Evolutionary conservation across 2,113 vertebrate species (phyloP).

Genomic region (Tragelaphus buxtoni): DNA sequence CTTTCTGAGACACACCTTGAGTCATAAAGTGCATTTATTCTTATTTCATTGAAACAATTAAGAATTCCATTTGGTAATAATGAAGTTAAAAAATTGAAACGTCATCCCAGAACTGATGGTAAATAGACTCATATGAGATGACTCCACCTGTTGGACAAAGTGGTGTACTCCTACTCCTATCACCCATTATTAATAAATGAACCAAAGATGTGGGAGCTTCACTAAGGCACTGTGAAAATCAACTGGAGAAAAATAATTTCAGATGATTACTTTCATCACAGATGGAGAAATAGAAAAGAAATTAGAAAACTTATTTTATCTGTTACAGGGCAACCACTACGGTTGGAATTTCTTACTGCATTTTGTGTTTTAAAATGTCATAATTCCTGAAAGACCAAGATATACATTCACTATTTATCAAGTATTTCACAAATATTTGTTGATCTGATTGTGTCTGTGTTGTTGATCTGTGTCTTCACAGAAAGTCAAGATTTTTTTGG

Average conservation of each 20-base stretch:
- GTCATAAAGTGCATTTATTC: not conserved
- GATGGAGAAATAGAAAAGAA: not conserved
- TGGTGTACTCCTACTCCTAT: not conserved
- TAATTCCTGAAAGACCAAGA: not conserved
- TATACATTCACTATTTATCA: not conserved
- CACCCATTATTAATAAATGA: not conserved
- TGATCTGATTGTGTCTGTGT: not conserved
- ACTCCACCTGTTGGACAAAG: slow-evolving; percentile 33
- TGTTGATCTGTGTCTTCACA: not conserved
- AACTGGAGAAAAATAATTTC: not conserved
- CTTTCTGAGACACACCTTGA: not conserved
- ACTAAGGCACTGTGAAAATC: not conserved
- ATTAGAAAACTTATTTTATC: not conserved
- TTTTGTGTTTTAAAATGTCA: not conserved
- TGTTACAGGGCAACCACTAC: not conserved
- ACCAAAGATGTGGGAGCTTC: not conserved
- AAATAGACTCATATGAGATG: not conserved
- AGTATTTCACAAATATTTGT: slow-evolving; percentile 12
- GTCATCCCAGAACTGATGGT: not conserved
- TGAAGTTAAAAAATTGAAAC: not conserved
- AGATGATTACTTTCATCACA: not conserved
- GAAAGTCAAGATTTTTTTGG: not conserved
- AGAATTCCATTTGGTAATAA: not conserved
- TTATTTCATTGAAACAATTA: not conserved
- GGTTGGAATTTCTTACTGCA: not conserved